These are phyloP conservation scores for Coregonus ussuriensis DNA, from an alignment of 2,797 vertebrate species.

Conservation along the genomic window DNA sequence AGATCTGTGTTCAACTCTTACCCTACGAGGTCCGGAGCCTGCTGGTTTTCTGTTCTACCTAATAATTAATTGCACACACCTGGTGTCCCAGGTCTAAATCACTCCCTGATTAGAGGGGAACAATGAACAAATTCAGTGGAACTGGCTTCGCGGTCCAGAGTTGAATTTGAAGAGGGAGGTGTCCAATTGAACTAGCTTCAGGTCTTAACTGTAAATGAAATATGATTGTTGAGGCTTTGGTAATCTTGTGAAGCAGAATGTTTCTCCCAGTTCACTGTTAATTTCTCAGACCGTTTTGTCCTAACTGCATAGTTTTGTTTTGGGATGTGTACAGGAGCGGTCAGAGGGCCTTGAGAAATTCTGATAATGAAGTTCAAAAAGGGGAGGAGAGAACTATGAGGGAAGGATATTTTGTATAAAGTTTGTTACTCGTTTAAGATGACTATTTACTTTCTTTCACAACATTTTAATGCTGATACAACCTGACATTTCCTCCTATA, in stretches of 20 bases:
- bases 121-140: too few relatives aligned
- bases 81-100: too few relatives aligned
- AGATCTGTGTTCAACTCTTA: not conserved
- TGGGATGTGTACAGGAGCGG: slow-evolving; percentile 12
- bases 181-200: not conserved
- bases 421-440: slow-evolving; percentile 42
- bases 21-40: too few relatives aligned
- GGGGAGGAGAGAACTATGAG: slow-evolving; percentile 11
- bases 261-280: slow-evolving; percentile 19
- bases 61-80: too few relatives aligned
- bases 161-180: not conserved
- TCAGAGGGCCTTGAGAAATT: slow-evolving; percentile 21
- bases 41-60: too few relatives aligned
- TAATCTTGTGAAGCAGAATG: slow-evolving; percentile 13
- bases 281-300: slow-evolving; percentile 19
- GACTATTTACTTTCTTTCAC: slow-evolving; percentile 29
- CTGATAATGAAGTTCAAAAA: not conserved
- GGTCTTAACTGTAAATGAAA: not conserved
- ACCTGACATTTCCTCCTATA: slow-evolving; percentile 46
- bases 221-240: not conserved
- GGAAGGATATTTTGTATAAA: slow-evolving; percentile 41
- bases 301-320: slow-evolving; percentile 11
- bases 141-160: too few relatives aligned
- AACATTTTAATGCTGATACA: slow-evolving; percentile 36
- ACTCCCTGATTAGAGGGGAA: too few relatives aligned